Conservation (phyloP, 2,797 vertebrate species). For the Pagetopsis macropterus region DNA sequence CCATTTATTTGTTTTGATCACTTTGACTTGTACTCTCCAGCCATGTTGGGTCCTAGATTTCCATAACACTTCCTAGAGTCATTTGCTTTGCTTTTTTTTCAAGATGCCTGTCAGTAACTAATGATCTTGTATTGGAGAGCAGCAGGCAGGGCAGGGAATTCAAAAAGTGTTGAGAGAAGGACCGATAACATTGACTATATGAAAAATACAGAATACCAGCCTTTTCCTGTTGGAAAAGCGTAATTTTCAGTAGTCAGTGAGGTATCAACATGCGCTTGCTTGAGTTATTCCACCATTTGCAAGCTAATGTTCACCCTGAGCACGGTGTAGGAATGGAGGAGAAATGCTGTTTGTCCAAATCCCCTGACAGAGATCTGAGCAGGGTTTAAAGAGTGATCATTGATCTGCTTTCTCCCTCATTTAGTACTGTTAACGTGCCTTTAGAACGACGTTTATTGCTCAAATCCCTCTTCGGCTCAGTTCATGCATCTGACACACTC, state of each 20-base stretch:
- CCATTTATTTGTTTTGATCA: too few relatives aligned
- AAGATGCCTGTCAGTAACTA: too few relatives aligned
- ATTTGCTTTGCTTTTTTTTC: too few relatives aligned
- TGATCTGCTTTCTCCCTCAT: constrained; percentile 12
- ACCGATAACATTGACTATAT: background rate
- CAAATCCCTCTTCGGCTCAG: constrained; percentile 23
- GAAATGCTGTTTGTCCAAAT: constrained; percentile 16
- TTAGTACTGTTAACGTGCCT: constrained; percentile 26
- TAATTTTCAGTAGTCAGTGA: background rate
- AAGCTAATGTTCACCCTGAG: background rate
- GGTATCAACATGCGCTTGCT: background rate
- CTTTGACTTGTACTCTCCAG: too few relatives aligned
- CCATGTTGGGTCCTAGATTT: too few relatives aligned
- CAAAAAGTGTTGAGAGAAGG: too few relatives aligned
- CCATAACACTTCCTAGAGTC: too few relatives aligned
- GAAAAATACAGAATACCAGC: background rate
- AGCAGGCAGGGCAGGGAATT: too few relatives aligned
- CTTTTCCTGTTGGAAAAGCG: background rate
- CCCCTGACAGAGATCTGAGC: constrained; percentile 18
- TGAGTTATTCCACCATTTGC: background rate
- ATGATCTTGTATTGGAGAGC: too few relatives aligned
- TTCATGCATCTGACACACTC: constrained; percentile 9
- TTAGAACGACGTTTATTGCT: constrained; percentile 13
- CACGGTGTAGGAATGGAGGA: background rate
- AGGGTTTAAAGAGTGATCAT: constrained; percentile 18